A percentile compares a stretch with the other conserved stretches of the same genome.
Conservation (phyloP, 2,888 invertebrate species). For the Luffia ferchaultella region DNA sequence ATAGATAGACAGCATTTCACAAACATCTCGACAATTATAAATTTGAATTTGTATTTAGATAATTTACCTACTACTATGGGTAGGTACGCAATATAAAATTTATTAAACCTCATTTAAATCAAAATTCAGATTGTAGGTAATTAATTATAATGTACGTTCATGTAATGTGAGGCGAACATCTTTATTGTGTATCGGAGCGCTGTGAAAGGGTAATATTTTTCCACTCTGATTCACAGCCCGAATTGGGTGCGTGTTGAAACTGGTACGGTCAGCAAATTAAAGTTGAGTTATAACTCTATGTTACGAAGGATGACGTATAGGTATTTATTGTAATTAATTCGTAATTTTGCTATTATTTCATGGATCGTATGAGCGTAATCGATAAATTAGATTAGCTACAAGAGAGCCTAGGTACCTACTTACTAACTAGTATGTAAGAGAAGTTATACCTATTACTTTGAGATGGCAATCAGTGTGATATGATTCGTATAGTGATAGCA, state of each 20-base stretch:
- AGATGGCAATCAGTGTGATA: too few species aligned
- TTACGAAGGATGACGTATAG: background rate
- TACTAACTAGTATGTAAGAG: background rate
- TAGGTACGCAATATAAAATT: too few species aligned
- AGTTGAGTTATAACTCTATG: background rate
- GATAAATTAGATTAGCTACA: background rate
- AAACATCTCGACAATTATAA: too few species aligned
- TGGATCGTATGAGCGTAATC: background rate
- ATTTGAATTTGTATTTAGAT: too few species aligned
- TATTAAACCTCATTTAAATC: conserved; percentile 13
- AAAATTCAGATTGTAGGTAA: too few species aligned
- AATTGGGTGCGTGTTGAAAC: conserved; percentile 26
- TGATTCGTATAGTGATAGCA: background rate
- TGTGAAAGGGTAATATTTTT: conserved; percentile 49
- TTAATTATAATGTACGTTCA: too few species aligned
- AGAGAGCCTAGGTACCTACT: background rate
- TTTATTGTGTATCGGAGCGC: conserved; percentile 23
- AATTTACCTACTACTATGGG: too few species aligned
- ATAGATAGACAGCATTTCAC: too few species aligned
- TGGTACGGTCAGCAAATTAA: conserved; percentile 8
- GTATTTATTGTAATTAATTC: background rate
- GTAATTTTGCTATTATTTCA: background rate
- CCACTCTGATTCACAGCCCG: conserved; percentile 42
- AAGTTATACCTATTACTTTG: too few species aligned
- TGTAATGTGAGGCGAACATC: too few species aligned